A percentile compares a stretch with the other conserved stretches of the same genome.
phyloP scores from a whole-genome alignment of 1,140 invertebrate genomes.

The Planococcus citri region DNA sequence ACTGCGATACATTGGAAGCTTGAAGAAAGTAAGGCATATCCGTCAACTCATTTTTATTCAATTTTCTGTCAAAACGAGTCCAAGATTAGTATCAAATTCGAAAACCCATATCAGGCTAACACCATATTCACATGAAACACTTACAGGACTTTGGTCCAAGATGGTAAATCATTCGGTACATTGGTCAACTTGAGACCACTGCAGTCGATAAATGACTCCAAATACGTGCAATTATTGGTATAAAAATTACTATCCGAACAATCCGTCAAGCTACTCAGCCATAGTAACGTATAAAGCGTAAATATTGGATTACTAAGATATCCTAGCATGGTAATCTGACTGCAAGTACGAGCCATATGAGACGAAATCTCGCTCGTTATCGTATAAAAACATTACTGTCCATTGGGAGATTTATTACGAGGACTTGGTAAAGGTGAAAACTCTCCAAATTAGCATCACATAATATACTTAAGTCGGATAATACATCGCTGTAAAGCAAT shows the following conservation, averaged over 20 bases:
- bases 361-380: neutral
- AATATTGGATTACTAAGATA: neutral
- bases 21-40: neutral
- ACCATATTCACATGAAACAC: neutral
- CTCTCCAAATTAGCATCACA: no score
- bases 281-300: neutral
- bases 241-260: neutral
- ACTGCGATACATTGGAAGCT: constrained; percentile 14
- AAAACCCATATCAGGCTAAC: neutral
- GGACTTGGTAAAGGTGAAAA: neutral
- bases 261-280: neutral
- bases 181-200: neutral
- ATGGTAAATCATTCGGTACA: constrained; percentile 10
- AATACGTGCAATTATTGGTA: neutral
- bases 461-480: neutral
- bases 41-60: neutral
- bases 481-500: neutral
- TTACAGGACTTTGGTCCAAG: constrained; percentile 12
- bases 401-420: neutral
- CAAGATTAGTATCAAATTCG: neutral
- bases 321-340: neutral
- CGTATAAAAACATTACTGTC: neutral
- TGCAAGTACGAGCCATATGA: neutral
- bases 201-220: constrained; percentile 5
- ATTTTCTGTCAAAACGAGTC: neutral